phyloP scores from a whole-genome alignment of 2,888 invertebrate species.

The Elmis aenea region DNA sequence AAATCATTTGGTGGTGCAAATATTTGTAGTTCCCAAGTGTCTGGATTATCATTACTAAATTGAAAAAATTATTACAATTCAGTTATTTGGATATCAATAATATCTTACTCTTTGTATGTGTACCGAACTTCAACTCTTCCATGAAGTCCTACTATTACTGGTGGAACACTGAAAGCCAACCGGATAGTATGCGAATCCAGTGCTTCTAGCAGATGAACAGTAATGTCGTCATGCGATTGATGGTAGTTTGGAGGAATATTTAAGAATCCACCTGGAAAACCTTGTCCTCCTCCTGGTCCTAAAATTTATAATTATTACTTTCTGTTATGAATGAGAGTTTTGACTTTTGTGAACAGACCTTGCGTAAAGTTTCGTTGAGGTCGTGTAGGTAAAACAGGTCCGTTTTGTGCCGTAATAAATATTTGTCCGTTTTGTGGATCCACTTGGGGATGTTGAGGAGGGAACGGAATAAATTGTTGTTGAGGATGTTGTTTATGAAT shows the following conservation, averaged over 20 bases:
- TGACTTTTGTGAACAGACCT: constrained; percentile 27
- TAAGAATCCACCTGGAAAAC: constrained; percentile 28
- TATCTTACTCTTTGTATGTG: constrained; percentile 68
- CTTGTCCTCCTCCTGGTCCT: constrained; percentile 7
- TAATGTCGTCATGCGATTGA: constrained; percentile 48
- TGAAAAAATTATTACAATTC: not conserved
- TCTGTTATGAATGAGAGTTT: not conserved
- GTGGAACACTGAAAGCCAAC: constrained; percentile 76
- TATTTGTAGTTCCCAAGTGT: constrained; percentile 77
- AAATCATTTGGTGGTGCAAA: constrained; percentile 83
- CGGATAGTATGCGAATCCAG: constrained; percentile 75
- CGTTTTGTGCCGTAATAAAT: constrained; percentile 33
- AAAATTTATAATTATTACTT: constrained; percentile 1
- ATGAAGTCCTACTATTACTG: constrained; percentile 76
- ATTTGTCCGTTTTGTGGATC: constrained; percentile 32
- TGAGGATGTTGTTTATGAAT: constrained; percentile 35
- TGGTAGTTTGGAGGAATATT: constrained; percentile 47
- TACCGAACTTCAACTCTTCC: constrained; percentile 85
- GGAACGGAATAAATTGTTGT: constrained; percentile 17
- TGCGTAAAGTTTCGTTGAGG: constrained; percentile 32
- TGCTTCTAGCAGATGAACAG: constrained; percentile 60
- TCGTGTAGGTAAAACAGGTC: constrained; percentile 31
- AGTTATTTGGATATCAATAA: too few species aligned
- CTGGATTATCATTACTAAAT: constrained; percentile 53
- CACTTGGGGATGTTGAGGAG: constrained; percentile 17